These are phyloP conservation scores for Melipona beecheii DNA, from an alignment of 2,888 invertebrate genomes.

Conservation along the genomic window DNA sequence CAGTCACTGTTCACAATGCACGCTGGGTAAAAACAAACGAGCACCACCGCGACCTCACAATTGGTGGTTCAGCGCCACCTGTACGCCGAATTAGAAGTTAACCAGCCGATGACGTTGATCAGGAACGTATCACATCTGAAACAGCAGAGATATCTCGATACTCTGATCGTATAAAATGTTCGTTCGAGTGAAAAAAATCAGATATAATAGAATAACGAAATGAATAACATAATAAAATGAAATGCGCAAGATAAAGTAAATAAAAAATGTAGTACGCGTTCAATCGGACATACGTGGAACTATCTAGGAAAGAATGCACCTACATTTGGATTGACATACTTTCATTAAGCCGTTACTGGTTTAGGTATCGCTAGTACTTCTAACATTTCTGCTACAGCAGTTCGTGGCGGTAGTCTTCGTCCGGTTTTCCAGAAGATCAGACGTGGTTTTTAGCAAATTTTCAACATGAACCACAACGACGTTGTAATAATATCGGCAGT, in stretches of 20 bases:
- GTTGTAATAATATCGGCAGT: conserved; percentile 92
- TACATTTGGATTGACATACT: conserved; percentile 58
- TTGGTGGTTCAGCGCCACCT: conserved; percentile 62
- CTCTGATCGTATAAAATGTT: neutral
- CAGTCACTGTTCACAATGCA: conserved; percentile 83
- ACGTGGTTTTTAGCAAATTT: conserved; percentile 6
- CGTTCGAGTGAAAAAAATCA: no score
- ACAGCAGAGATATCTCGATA: neutral
- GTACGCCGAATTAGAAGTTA: conserved; percentile 45
- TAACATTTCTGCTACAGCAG: conserved; percentile 61
- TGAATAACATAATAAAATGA: neutral
- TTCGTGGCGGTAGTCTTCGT: conserved; percentile 68
- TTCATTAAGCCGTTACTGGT: conserved; percentile 65
- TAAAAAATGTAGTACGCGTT: neutral
- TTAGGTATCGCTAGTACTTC: conserved; percentile 31
- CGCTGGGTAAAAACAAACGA: conserved; percentile 83
- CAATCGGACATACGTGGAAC: neutral
- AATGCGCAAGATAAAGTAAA: neutral
- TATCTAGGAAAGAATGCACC: conserved; percentile 28
- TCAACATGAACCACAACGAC: conserved; percentile 81
- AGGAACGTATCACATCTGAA: conserved; percentile 52
- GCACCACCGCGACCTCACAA: conserved; percentile 61
- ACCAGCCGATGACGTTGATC: conserved; percentile 64
- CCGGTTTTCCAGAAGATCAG: conserved; percentile 29
- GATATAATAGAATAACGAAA: neutral